These are phyloP conservation scores for Spinibarbus caldwelli DNA, from an alignment of 2,797 vertebrate genomes.

Conservation along the genomic window DNA sequence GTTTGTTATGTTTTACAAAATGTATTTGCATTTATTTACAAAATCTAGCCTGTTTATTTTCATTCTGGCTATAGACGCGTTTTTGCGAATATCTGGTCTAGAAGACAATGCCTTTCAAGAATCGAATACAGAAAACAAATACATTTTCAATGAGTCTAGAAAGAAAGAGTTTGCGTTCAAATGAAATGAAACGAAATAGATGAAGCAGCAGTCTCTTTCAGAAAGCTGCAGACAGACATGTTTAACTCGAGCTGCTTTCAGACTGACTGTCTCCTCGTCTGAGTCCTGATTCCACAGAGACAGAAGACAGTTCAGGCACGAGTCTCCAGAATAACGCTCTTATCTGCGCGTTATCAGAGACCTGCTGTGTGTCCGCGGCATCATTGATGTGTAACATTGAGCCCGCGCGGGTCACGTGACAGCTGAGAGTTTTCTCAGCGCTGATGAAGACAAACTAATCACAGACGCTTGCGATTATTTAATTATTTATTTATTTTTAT, in stretches of 20 bases:
- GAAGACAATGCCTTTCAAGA: not conserved
- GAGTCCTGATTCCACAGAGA: no score
- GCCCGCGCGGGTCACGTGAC: not conserved
- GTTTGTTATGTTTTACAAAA: no score
- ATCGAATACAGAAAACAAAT: not conserved
- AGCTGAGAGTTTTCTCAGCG: not conserved
- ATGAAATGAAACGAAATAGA: no score
- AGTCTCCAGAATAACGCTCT: not conserved
- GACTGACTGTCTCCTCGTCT: no score
- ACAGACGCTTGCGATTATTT: not conserved
- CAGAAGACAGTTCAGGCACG: no score
- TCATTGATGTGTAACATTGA: not conserved
- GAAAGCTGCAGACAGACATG: conserved; percentile 82
- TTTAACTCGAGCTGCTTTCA: no score
- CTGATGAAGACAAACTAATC: not conserved
- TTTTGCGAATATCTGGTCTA: not conserved
- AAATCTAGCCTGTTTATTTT: not conserved
- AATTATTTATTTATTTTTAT: no score
- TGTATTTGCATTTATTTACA: not conserved
- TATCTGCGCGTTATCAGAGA: not conserved
- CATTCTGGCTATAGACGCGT: not conserved
- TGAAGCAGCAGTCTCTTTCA: no score
- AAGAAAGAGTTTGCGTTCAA: no score
- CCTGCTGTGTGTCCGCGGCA: not conserved
- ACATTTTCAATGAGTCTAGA: not conserved